Evolutionary conservation across 2,888 invertebrate genomes (phyloP), one percentile per base, ranked within the genome.

Genomic region (Branchinecta sandiegonensis): DNA sequence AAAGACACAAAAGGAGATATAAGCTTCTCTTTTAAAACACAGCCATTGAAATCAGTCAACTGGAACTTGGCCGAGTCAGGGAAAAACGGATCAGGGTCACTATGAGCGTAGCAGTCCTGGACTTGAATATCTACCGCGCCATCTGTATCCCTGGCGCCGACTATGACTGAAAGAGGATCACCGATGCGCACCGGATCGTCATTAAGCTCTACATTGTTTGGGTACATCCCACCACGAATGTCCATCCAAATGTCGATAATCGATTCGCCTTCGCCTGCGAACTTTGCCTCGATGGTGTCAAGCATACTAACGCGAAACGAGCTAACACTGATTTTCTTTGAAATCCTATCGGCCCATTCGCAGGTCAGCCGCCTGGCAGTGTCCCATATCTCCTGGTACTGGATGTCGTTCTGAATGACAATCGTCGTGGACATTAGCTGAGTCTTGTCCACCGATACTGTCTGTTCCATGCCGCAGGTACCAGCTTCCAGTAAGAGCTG

Each of bases 181-280:
- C 88, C 88, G 70, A 87, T 84, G 77, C 84, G 84, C 56, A 87
- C 83, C 10, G 83, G 81, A 68, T 82, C 81, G 72, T 82, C 80
- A 17, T 23, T 23, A 46, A 87, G 79, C 8, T 85, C 84, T 72
- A 81, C 78, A 66, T 82, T 82, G 73, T 85, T 84, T 46, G 88
- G 88, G 76, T 84, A 87, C 72, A 81, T 80, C 74, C 87, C 87
- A 72, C 81, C 81, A 73, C 85, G 85, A 70, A 87, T 86, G 72
- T 87, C 87, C 87, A 88, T 87, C 86, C 87, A 88, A 77, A 86
- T 86, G 73, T 87, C 85, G 0, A 87, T 82, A 1, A 84, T 83
- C n/a, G 71, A 71, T 6, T 85, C 84, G 73, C 73, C 14, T 73
- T 72, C 67, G 74, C 17, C 17, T n/a, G 63, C 63, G 65, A 66